Evolutionary conservation across 2,113 vertebrate species (phyloP), one percentile per base, ranked within the genome.

Genomic region (Salvelinus alpinus): DNA sequence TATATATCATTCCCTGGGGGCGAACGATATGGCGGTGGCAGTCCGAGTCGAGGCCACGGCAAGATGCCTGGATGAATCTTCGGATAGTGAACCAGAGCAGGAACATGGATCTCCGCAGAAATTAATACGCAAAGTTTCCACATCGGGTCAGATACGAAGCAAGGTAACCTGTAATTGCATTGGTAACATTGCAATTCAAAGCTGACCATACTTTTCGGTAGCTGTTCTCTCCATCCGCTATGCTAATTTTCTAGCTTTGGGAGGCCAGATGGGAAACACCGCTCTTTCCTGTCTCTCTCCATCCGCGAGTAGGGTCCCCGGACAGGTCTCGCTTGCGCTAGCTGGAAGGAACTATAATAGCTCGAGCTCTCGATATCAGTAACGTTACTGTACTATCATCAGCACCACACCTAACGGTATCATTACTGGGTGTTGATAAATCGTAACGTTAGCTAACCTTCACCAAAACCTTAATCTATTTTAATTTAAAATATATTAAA

Each of bases 61-160:
- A 25, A 89, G 88, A 76, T 87, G 84, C 79, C 82, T 85, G 80
- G 95, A 96, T 75, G 96, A 98, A 86, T 98, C 97, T 25, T 97
- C 96, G 69, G 97, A 98, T 85, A 98, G 97, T 84, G 97, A 98
- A 73, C 95, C 96, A 70, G 96, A 97, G 84, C 95, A 96, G 76
- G 96, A 98, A 88, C 96, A 95, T 51, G 96, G 96, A 60, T 95
- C 95, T 18, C 95, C 95, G 73, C 96, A 97, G 93, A 98, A 98
- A 86, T 95, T 98, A 64, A 97, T 97, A 84, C 95, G 96, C 24
- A 98, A 98, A 89, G 97, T 98, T 77, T 98, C 97, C 70, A 98
- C 97, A 57, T 97, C 96, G 25, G 97, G 97, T 13, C 97, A 97
- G 90, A 98, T 98, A 88, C 95, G 96, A 44, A 97, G 95, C 92